Base-by-base conservation (phyloP, 2,888 invertebrate genomes). In the Watsonalla cultraria region DNA sequence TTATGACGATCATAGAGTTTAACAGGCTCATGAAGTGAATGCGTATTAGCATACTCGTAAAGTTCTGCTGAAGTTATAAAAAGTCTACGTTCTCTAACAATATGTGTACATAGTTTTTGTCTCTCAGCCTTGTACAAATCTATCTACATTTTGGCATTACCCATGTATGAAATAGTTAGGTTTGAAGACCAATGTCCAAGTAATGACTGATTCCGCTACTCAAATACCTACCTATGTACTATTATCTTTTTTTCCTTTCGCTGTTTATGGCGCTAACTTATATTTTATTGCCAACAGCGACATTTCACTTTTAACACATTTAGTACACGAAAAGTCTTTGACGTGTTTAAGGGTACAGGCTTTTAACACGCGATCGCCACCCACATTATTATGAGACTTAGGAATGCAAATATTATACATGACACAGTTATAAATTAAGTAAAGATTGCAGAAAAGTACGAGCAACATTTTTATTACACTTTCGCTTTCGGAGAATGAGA, bases 301-400 rank as follows among this genome's bases (percentile, higher is more conserved):
- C 0, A n/a, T 35, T 34, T 46, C 15, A 47, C 24, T 48, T 48
- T 11, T 37, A 37, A n/a, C n/a, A n/a, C n/a, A n/a, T n/a, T n/a
- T n/a, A 48, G 54, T 46, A 54, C 57, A 14, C 5, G 8, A 37
- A 37, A 37, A 39, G 58, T 58, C 62, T 59, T 61, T 63, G 58
- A 61, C 59, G 62, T 64, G 62, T 70, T 59, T 65, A 61, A 65
- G 71, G 64, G 70, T 75, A 76, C 67, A 64, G 67, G 69, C 61
- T 68, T 57, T 59, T 61, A 64, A 67, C 77, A 79, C 73, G 76
- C 78, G 71, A 80, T 66, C 58, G 60, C 62, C 61, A 65, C 60
- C 52, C 8, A 2, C 5, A 11, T 70, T 68, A 62, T 64, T 70
- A 70, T 75, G 74, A 77, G 68, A 70, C 76, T 54, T 60, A 59